A percentile compares a stretch with the other conserved stretches of the same genome.
Evolutionary conservation across 92 coral and sea anemone genomes (phyloP).

Genomic region (Palythoa grandiflora): DNA sequence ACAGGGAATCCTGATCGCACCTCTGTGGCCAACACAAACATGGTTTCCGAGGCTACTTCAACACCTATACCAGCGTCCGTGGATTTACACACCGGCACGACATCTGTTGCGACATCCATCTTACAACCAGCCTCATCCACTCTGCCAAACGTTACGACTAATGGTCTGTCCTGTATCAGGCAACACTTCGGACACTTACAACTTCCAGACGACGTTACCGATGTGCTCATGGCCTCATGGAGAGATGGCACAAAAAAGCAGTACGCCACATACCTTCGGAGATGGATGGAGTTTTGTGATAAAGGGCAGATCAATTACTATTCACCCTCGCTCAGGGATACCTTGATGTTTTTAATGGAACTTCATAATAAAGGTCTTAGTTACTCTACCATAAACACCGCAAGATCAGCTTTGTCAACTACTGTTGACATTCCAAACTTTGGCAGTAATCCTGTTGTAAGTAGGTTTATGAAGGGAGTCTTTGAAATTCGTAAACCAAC

Average conservation of each 20-base stretch:
- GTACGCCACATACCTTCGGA: slow-evolving; percentile 19
- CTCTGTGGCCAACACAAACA: slow-evolving; percentile 61
- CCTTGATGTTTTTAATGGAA: not conserved
- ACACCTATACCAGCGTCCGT: slow-evolving; percentile 52
- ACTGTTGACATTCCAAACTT: not conserved
- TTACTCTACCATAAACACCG: not conserved
- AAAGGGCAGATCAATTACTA: not conserved
- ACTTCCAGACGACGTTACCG: slow-evolving; percentile 47
- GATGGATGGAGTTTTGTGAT: slow-evolving; percentile 30
- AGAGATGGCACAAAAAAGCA: not conserved
- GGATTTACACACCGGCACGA: slow-evolving; percentile 44
- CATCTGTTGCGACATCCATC: slow-evolving; percentile 56
- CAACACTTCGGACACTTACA: slow-evolving; percentile 43
- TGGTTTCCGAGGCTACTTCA: slow-evolving; percentile 59
- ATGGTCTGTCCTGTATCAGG: slow-evolving; percentile 60
- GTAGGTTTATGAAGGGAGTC: slow-evolving; percentile 12
- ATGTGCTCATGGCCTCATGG: slow-evolving; percentile 10
- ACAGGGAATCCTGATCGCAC: slow-evolving; percentile 52
- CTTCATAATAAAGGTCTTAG: not conserved
- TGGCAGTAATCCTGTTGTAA: not conserved
- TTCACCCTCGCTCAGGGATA: not conserved
- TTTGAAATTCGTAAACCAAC: not conserved
- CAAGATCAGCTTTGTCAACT: not conserved
- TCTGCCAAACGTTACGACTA: slow-evolving; percentile 25
- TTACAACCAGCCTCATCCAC: slow-evolving; percentile 60